Percentiles rank a stretch among this genome's conserved stretches.
phyloP scores from a whole-genome alignment of 1,140 invertebrate species.

The Elymnias hypermnestra region DNA sequence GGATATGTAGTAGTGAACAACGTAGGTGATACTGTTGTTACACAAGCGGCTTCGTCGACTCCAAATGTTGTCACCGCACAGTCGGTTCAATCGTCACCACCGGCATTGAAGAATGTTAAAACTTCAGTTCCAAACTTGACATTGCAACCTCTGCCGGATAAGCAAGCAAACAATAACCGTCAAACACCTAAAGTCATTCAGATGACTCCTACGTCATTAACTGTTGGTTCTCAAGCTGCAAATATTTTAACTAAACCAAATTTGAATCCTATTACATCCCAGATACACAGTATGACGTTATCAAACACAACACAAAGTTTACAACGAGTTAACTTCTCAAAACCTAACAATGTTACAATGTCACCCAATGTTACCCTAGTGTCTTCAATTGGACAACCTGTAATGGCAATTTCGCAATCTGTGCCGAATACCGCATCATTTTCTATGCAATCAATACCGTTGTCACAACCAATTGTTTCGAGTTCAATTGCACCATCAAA shows the following conservation, averaged over 20 bases:
- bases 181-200: conserved; percentile 66
- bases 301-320: conserved; percentile 49
- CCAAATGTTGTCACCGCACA: conserved; percentile 61
- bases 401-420: conserved; percentile 68
- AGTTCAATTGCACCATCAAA: conserved; percentile 61
- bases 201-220: conserved; percentile 46
- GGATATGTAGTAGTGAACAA: conserved; percentile 84
- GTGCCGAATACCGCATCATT: conserved; percentile 58
- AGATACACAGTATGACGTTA: conserved; percentile 63
- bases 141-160: conserved; percentile 70
- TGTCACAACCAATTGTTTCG: conserved; percentile 66
- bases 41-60: conserved; percentile 45
- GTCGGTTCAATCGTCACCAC: conserved; percentile 55
- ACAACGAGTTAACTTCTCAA: conserved; percentile 45
- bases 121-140: conserved; percentile 66
- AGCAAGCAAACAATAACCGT: conserved; percentile 49
- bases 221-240: conserved; percentile 44
- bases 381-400: conserved; percentile 59
- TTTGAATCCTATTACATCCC: conserved; percentile 65
- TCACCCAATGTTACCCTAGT: conserved; percentile 61
- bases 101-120: conserved; percentile 61
- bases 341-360: conserved; percentile 56
- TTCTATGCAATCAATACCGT: conserved; percentile 61
- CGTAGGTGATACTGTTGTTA: conserved; percentile 61
- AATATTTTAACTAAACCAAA: conserved; percentile 49